phyloP scores from a whole-genome alignment of 2,113 vertebrate genomes.

The Micromys minutus region DNA sequence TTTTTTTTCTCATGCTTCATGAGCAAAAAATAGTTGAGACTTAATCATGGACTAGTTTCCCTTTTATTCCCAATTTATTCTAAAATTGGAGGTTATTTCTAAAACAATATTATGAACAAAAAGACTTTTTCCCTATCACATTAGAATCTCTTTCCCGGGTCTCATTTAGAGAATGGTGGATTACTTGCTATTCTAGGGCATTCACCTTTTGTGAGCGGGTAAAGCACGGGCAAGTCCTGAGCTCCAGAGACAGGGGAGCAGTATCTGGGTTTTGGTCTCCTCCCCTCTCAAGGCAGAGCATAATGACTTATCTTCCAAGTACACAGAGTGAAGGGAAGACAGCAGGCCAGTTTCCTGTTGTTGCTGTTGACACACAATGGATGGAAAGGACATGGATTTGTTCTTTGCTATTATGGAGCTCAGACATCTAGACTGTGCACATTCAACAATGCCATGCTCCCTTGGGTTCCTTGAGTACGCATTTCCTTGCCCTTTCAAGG shows the following conservation, averaged over 20 bases:
- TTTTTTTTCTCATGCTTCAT: conserved; percentile 75
- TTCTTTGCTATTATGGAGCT: not conserved
- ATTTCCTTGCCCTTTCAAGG: not conserved
- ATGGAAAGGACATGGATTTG: not conserved
- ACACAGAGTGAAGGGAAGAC: not conserved
- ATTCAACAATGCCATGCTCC: not conserved
- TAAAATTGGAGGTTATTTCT: conserved; percentile 59
- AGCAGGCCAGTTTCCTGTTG: not conserved
- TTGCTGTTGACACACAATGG: not conserved
- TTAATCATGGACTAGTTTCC: conserved; percentile 21
- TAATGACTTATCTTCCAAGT: conserved; percentile 2
- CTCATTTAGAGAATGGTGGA: not conserved
- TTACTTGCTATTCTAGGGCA: not conserved
- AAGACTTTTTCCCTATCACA: conserved; percentile 11
- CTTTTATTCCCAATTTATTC: too few species aligned
- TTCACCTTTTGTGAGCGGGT: not conserved
- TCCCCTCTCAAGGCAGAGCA: not conserved
- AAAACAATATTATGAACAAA: not conserved
- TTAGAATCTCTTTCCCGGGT: not conserved
- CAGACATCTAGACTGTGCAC: not conserved
- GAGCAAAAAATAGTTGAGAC: conserved; percentile 57
- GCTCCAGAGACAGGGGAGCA: not conserved
- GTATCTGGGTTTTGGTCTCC: not conserved
- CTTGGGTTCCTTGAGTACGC: too few species aligned
- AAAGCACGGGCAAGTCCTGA: not conserved